Evolutionary conservation across 2,888 invertebrate species (phyloP).

Genomic region (Ormia ochracea): DNA sequence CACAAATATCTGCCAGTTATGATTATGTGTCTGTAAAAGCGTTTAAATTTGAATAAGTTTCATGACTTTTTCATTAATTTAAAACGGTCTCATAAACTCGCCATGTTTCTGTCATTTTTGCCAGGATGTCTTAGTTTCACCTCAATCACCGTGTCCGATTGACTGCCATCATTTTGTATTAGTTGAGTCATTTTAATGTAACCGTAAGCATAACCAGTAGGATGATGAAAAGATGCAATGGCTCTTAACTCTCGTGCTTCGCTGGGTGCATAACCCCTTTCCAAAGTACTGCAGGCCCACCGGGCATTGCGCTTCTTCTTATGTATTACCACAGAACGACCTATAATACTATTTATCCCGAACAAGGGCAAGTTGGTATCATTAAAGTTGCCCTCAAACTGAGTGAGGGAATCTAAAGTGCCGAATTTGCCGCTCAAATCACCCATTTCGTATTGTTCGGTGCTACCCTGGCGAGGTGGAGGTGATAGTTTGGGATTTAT

Average conservation of each 20-base stretch:
- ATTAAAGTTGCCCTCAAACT: slow-evolving; percentile 81
- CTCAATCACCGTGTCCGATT: slow-evolving; percentile 93
- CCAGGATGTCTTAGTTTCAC: slow-evolving; percentile 93
- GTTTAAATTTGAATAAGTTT: no score
- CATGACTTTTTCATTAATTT: background rate
- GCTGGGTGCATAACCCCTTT: slow-evolving; percentile 90
- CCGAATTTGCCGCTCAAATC: slow-evolving; percentile 93
- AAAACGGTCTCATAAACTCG: slow-evolving; percentile 72
- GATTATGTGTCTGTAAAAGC: slow-evolving; percentile 83
- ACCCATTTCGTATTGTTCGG: slow-evolving; percentile 91
- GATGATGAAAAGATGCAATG: slow-evolving; percentile 93
- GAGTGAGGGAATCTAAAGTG: slow-evolving; percentile 81
- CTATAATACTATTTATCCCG: slow-evolving; percentile 88
- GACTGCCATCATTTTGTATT: slow-evolving; percentile 89
- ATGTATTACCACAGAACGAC: slow-evolving; percentile 90
- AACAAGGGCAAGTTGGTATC: slow-evolving; percentile 89
- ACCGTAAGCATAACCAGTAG: slow-evolving; percentile 88
- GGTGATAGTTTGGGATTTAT: slow-evolving; percentile 82
- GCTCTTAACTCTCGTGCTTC: slow-evolving; percentile 91
- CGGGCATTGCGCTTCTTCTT: slow-evolving; percentile 82
- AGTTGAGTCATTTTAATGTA: slow-evolving; percentile 92
- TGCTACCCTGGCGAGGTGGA: slow-evolving; percentile 82
- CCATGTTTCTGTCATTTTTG: slow-evolving; percentile 87
- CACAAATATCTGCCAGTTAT: slow-evolving; percentile 93
- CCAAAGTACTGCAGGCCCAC: slow-evolving; percentile 91